Base-by-base conservation (phyloP, 2,888 invertebrate species). In the Odontocolon sp. region DNA sequence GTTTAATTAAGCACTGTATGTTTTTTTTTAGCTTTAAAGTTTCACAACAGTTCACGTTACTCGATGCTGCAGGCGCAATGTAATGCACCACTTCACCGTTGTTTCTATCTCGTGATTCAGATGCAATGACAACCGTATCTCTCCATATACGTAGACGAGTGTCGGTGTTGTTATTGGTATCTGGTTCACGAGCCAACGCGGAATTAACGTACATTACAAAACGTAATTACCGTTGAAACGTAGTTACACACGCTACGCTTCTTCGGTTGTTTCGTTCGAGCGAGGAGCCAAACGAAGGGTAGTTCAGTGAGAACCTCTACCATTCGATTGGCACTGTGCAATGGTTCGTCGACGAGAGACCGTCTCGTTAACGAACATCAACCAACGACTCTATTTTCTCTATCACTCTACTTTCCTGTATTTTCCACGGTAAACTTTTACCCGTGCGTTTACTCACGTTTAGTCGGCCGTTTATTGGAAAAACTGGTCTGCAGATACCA, bases 261-360 rank as follows among this genome's bases (percentile, higher is more conserved):
- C 40, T 66, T 75, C 50, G 33, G 42, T 64, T 70, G 66, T 75
- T 66, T 59, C 21, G 66, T 57, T 31, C 26, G 23, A 36, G 52
- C 33, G 38, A 50, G 31, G 8, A 36, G 23, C 4, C 18, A 16
- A 6, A 8, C 3, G 6, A 8, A 11, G 21, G 33, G 18, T 11
- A 18, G 33, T 0, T 4, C 11, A 23, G 42, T 8, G 42, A 56
- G 50, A 67, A 67, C 54, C 64, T 69, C 38, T 23, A 45, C 42
- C 61, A 61, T 54, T 16, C 67, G 76, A 76, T 71, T 76, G 76
- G 71, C 50, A 61, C 23, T 47, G 61, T 61, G 76, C 59, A 50
- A 76, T 61, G 64, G 75, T 59, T 70, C 69, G 59, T 66, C 66
- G 54, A 76, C 59, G 61, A 66, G 45, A 68, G 64, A 61, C 64